phyloP scores from a whole-genome alignment of 2,113 vertebrate genomes.

The Elgaria multicarinata region DNA sequence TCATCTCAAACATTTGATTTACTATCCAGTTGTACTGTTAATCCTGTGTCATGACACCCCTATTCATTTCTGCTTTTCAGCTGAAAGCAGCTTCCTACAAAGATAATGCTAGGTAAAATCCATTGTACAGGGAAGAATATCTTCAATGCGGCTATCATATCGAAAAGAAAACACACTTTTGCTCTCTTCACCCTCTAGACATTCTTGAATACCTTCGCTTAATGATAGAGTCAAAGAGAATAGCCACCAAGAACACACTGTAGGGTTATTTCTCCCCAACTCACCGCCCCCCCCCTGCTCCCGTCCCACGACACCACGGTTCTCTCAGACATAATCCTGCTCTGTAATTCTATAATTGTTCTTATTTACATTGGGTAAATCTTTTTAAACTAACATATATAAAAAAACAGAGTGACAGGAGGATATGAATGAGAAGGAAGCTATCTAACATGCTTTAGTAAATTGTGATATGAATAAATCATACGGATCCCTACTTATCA shows the following conservation, averaged over 20 bases:
- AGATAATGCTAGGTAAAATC: constrained; percentile 99
- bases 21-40: constrained; percentile 92
- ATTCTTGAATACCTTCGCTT: constrained; percentile 76
- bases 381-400: constrained; percentile 73
- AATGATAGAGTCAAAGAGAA: constrained; percentile 81
- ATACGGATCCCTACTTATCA: constrained; percentile 72
- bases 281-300: too few species aligned
- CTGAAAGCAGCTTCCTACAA: constrained; percentile 94
- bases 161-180: constrained; percentile 84
- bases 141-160: constrained; percentile 83
- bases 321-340: constrained; percentile 72
- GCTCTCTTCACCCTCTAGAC: constrained; percentile 79
- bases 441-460: constrained; percentile 69
- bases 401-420: constrained; percentile 70
- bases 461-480: constrained; percentile 76
- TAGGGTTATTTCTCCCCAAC: constrained; percentile 33
- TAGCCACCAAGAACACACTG: constrained; percentile 73
- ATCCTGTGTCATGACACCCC: constrained; percentile 99
- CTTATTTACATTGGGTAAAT: constrained; percentile 75
- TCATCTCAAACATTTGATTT: constrained; percentile 96
- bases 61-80: constrained; percentile 96
- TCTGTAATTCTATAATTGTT: constrained; percentile 79
- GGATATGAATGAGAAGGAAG: constrained; percentile 67
- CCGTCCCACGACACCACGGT: neutral
- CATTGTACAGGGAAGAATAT: constrained; percentile 90